These are phyloP conservation scores for Criorhina ranunculi DNA, from an alignment of 2,888 invertebrate species.

Conservation along the genomic window DNA sequence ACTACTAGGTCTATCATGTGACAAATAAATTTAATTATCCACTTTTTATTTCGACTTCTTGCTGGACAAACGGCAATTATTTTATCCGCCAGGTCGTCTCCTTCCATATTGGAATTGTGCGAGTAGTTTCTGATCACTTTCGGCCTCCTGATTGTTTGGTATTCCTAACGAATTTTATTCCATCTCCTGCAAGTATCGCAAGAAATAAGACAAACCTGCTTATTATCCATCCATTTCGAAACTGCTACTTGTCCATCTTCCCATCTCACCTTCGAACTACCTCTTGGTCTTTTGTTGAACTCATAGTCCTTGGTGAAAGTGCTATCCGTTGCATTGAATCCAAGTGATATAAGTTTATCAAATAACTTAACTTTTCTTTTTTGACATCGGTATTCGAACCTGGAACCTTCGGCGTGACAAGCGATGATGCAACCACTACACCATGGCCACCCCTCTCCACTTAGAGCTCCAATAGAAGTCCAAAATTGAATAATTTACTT, in stretches of 20 bases:
- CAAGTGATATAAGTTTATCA: background rate
- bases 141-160: background rate
- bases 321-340: no score
- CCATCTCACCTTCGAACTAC: background rate
- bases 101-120: no score
- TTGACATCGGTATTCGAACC: no score
- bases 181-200: background rate
- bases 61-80: slow-evolving; percentile 1
- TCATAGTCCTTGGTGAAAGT: background rate
- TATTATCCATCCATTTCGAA: slow-evolving; percentile 4
- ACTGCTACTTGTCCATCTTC: no score
- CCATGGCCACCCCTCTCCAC: background rate
- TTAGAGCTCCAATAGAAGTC: background rate
- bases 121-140: no score
- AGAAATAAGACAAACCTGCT: background rate
- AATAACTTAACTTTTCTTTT: background rate
- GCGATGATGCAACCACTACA: no score
- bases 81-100: background rate
- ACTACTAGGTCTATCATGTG: background rate
- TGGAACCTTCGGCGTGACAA: no score
- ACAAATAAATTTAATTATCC: background rate
- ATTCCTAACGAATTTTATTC: background rate
- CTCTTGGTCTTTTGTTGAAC: background rate
- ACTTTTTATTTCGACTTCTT: slow-evolving; percentile 1
- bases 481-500: background rate